phyloP scores from a whole-genome alignment of 2,113 vertebrate species.

The Synchiropus splendidus region DNA sequence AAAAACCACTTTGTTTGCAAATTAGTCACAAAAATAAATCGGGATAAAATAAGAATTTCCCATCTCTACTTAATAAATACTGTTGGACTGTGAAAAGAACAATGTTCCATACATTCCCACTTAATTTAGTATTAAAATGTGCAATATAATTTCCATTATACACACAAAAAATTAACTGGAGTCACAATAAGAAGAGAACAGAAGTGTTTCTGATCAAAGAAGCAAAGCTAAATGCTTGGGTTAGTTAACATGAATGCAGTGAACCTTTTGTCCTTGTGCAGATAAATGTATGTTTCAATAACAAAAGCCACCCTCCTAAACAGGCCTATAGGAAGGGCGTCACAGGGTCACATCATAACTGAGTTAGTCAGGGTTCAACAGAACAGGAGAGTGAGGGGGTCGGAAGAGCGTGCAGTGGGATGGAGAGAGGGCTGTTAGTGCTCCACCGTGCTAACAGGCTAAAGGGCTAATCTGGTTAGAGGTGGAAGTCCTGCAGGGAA shows the following conservation, averaged over 20 bases:
- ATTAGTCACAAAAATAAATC: no score
- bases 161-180: no score
- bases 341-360: constrained; percentile 52
- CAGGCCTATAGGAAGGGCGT: constrained; percentile 20
- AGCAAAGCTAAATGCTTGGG: no score
- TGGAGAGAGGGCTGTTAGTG: constrained; percentile 22
- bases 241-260: constrained; percentile 27
- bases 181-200: no score
- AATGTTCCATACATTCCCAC: no score
- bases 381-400: constrained; percentile 17
- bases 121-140: no score
- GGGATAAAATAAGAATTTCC: no score
- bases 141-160: no score
- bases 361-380: constrained; percentile 52
- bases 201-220: no score
- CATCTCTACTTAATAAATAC: no score
- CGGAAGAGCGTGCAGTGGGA: constrained; percentile 2
- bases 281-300: constrained; percentile 4
- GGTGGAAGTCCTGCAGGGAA: constrained; percentile 24
- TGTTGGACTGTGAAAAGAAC: no score
- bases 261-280: constrained; percentile 24
- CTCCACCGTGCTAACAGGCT: constrained; percentile 42
- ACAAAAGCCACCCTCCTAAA: constrained; percentile 36
- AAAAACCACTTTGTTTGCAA: no score
- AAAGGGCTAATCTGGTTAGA: constrained; percentile 52